phyloP scores from a whole-genome alignment of 2,113 vertebrate species.

The Microcebus tavaratra region DNA sequence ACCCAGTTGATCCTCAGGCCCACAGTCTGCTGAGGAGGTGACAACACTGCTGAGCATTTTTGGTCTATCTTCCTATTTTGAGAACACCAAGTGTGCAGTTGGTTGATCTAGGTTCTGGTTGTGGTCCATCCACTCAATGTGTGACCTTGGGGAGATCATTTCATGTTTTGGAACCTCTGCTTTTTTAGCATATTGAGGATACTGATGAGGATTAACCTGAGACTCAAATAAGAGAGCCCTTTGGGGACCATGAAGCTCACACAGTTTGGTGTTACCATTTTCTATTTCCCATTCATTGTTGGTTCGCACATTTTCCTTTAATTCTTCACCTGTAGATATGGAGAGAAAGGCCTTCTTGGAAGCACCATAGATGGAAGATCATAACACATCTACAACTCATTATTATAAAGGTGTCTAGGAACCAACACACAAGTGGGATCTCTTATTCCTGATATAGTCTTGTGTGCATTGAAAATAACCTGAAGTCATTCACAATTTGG shows the following conservation, averaged over 20 bases:
- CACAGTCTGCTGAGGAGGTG: neutral
- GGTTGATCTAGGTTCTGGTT: neutral
- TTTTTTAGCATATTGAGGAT: neutral
- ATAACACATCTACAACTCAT: neutral
- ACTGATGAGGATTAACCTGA: neutral
- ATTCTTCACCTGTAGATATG: neutral
- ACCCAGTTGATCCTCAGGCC: neutral
- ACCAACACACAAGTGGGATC: neutral
- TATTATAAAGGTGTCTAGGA: neutral
- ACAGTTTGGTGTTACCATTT: neutral
- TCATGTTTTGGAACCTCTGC: neutral
- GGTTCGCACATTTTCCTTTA: neutral
- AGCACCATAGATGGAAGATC: neutral
- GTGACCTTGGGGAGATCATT: conserved; percentile 16
- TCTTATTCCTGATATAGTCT: neutral
- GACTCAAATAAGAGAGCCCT: neutral
- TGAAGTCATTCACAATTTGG: neutral
- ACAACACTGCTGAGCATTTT: neutral
- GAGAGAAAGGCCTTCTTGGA: conserved; percentile 9
- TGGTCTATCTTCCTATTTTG: neutral
- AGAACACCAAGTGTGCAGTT: neutral
- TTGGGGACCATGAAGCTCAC: neutral
- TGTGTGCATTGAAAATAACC: neutral
- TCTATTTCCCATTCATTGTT: neutral
- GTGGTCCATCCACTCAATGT: neutral